Conservation (phyloP, 2,797 vertebrate genomes). For the Ptychadena robeensis region DNA sequence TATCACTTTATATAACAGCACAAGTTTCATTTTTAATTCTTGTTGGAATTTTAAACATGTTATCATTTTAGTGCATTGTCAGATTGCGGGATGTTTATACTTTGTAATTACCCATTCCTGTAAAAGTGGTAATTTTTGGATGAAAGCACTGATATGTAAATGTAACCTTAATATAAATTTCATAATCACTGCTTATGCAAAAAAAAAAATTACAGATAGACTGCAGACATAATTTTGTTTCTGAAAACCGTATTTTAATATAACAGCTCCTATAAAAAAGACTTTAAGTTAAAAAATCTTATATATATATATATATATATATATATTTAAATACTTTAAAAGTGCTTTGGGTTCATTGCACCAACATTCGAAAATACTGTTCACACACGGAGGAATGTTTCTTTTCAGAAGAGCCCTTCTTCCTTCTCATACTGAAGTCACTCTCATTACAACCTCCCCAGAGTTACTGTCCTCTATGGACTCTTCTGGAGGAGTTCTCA, state of each 20-base stretch:
- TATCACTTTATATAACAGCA: too few species aligned
- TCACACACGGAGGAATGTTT: constrained; percentile 45
- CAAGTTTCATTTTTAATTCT: background rate
- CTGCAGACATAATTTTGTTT: constrained; percentile 59
- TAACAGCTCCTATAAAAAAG: constrained; percentile 80
- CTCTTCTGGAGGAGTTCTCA: constrained; percentile 77
- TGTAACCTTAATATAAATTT: background rate
- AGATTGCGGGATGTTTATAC: background rate
- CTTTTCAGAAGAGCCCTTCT: constrained; percentile 6
- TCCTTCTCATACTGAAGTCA: constrained; percentile 84
- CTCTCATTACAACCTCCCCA: constrained; percentile 88
- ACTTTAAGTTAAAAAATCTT: constrained; percentile 71
- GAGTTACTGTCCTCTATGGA: constrained; percentile 79
- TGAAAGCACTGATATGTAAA: background rate
- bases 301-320: constrained; percentile 63
- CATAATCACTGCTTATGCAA: background rate
- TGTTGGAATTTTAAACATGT: background rate
- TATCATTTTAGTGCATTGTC: background rate
- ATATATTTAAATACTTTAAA: constrained; percentile 68
- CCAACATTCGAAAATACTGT: constrained; percentile 72
- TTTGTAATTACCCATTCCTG: too few species aligned
- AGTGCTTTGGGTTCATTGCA: constrained; percentile 75
- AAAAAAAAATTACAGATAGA: constrained; percentile 70
- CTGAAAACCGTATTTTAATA: constrained; percentile 81
- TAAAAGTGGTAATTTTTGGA: background rate